Evolutionary conservation across 2,797 vertebrate species (phyloP).

Genomic region (Sebastes iracundus): DNA sequence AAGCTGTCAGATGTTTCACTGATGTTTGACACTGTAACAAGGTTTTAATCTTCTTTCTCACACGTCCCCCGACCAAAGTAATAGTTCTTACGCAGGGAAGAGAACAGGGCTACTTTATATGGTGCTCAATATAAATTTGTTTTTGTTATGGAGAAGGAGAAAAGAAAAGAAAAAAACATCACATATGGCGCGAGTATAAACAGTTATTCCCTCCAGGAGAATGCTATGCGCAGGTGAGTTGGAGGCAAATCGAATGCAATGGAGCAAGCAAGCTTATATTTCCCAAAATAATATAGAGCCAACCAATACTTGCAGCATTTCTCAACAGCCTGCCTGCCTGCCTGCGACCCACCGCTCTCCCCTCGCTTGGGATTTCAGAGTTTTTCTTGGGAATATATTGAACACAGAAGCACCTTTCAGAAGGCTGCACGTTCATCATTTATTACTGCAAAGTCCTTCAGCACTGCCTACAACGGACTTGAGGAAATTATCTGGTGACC

Average conservation of each 20-base stretch:
- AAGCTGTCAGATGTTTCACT: constrained; percentile 35
- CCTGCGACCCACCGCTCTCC: constrained; percentile 22
- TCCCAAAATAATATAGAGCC: constrained; percentile 71
- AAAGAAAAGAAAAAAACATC: constrained; percentile 1
- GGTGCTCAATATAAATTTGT: constrained; percentile 36
- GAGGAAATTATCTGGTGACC: constrained; percentile 24
- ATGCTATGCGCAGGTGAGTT: constrained; percentile 62
- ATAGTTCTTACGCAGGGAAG: constrained; percentile 26
- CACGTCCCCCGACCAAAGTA: constrained; percentile 16
- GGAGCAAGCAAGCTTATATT: constrained; percentile 66
- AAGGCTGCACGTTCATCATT: constrained; percentile 35
- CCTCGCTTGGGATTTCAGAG: constrained; percentile 44
- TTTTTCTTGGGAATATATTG: constrained; percentile 52
- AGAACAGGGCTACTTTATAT: constrained; percentile 10
- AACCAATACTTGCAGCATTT: constrained; percentile 39
- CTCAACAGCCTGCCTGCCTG: constrained; percentile 30
- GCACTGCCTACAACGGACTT: background rate
- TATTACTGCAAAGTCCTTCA: constrained; percentile 39
- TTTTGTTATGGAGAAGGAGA: constrained; percentile 22
- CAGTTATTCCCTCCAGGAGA: constrained; percentile 60
- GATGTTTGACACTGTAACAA: constrained; percentile 44
- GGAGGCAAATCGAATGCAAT: constrained; percentile 73
- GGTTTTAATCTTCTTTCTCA: constrained; percentile 49
- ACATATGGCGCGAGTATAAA: constrained; percentile 60
- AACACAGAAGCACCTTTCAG: constrained; percentile 28